Evolutionary conservation across 2,888 invertebrate genomes (phyloP).

Genomic region (Adineta ricciae): DNA sequence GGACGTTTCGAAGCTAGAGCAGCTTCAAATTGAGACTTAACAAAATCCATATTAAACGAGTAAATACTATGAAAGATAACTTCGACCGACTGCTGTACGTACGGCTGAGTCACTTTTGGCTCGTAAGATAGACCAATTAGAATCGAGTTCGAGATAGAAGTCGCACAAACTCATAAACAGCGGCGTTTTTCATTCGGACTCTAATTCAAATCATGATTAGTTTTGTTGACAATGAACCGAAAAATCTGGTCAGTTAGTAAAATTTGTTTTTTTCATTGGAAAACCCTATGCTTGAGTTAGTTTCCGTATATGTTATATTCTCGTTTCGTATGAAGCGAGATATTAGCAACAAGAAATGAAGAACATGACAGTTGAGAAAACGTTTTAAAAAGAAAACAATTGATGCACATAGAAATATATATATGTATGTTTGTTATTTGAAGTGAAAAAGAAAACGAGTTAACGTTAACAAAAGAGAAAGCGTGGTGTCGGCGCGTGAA

Average conservation of each 20-base stretch:
- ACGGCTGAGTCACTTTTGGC: not conserved
- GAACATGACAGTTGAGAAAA: not conserved
- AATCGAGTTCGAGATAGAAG: not conserved
- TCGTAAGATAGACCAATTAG: not conserved
- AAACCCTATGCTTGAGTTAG: too few species aligned
- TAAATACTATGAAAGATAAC: too few species aligned
- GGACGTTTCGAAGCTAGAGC: not conserved
- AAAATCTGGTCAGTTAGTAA: too few species aligned
- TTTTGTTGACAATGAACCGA: too few species aligned
- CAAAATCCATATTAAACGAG: not conserved
- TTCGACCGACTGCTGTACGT: too few species aligned
- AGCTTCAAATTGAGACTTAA: not conserved
- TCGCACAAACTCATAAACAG: not conserved
- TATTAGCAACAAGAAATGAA: not conserved
- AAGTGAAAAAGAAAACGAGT: not conserved
- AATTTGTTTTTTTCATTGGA: too few species aligned
- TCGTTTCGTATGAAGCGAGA: not conserved
- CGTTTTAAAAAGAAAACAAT: not conserved
- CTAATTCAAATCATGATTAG: too few species aligned
- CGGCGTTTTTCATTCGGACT: too few species aligned
- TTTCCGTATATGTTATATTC: not conserved
- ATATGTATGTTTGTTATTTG: not conserved
- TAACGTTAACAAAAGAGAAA: not conserved
- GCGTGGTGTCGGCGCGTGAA: not conserved
- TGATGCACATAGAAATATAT: not conserved